Conservation (phyloP, 2,113 vertebrate species). For the Sinocyclocheilus anshuiensis region DNA sequence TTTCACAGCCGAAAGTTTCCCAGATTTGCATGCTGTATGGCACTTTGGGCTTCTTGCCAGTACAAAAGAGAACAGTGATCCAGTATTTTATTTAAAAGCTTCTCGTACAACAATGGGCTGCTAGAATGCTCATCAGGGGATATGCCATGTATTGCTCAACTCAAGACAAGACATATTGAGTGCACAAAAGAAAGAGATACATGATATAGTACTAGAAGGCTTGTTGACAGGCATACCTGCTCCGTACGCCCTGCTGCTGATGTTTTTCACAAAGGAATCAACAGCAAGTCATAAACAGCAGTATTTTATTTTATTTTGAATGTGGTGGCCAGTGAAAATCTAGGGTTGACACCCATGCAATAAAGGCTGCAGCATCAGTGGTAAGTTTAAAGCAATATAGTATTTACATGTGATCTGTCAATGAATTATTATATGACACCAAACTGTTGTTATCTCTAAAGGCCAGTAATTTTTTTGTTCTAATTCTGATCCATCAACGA, state of each 20-base stretch:
- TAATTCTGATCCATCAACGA: too few species aligned
- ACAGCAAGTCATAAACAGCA: background rate
- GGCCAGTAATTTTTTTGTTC: too few species aligned
- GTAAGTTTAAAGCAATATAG: too few species aligned
- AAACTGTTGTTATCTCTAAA: too few species aligned
- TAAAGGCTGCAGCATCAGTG: background rate
- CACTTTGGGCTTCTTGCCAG: slow-evolving; percentile 67
- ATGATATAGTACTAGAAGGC: slow-evolving; percentile 40
- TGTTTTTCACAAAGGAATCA: slow-evolving; percentile 12
- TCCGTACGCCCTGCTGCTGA: slow-evolving; percentile 11
- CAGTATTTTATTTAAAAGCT: slow-evolving; percentile 76
- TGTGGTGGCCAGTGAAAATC: background rate
- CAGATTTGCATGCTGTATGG: slow-evolving; percentile 68
- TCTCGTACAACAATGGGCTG: slow-evolving; percentile 62
- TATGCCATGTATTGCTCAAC: slow-evolving; percentile 13
- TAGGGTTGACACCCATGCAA: background rate
- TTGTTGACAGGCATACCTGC: slow-evolving; percentile 11
- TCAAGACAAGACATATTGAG: slow-evolving; percentile 31
- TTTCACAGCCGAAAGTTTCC: slow-evolving; percentile 60
- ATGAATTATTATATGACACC: background rate
- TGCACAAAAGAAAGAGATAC: slow-evolving; percentile 38
- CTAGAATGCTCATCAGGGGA: slow-evolving; percentile 19
- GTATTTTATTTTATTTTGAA: background rate
- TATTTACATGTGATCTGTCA: background rate
- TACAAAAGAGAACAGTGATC: slow-evolving; percentile 60